Base-by-base conservation (phyloP, 64 coral and sea anemone genomes). In the Montipora foliosa region DNA sequence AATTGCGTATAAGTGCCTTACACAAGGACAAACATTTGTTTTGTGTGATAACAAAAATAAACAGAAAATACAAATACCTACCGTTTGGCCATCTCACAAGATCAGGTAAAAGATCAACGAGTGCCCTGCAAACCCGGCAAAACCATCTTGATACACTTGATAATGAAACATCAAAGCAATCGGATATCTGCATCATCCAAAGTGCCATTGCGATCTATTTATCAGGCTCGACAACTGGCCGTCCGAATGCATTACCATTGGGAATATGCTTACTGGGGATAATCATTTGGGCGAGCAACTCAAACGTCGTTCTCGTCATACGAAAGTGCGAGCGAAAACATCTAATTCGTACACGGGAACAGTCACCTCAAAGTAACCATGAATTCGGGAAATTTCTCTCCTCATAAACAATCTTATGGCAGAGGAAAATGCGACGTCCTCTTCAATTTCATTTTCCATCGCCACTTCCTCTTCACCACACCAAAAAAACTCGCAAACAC, bases 301-400 rank as follows among this genome's bases (percentile, higher is more conserved):
- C 82, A 67, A 85, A 85, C n/a, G 61, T 85, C 14, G 44, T 88
- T 5, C 69, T 69, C 15, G 51, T 76, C 53, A 89, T 75, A 21
- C 52, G 74, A 77, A 89, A 89, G 14, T 78, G 87, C 49, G 70
- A 76, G 8, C 87, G 48, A 60, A 89, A 89, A 29, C 87, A 62
- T 75, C 48, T 8, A n/a, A 52, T 47, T 75, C 10, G 29, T 78
- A 78, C 1, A 24, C 5, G 0, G 87, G 52, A 75, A 89, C 52
- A 37, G 73, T 89, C 8, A 64, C 73, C 49, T 89, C 87, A 78
- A 89, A 89, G 24, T 77, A 89, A 17, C 22, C 53, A 4, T 19
- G 9, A 62, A 89, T 89, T 59, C 87, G 8, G 2, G 72, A 53
- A 24, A 89, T 52, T 19, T 57, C 5, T 10, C 74, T 19, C 52